Conservation (phyloP, 2,113 vertebrate species). For the Colaptes auratus region DNA sequence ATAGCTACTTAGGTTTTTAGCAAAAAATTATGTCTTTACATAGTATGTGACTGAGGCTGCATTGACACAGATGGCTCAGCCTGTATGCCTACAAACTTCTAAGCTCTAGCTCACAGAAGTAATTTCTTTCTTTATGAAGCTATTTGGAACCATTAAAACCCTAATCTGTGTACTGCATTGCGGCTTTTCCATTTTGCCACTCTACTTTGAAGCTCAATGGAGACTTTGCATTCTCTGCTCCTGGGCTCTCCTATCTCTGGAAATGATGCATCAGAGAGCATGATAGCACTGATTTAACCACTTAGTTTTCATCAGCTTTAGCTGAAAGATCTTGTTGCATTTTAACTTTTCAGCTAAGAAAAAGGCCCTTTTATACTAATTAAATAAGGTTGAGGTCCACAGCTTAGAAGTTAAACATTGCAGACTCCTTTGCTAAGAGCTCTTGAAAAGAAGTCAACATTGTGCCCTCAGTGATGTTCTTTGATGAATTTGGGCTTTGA, state of each 20-base stretch:
- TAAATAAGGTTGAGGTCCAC: neutral
- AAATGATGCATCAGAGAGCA: neutral
- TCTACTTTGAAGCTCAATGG: neutral
- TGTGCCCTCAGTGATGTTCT: neutral
- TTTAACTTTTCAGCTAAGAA: constrained; percentile 12
- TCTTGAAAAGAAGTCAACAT: constrained; percentile 20
- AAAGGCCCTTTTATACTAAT: constrained; percentile 10
- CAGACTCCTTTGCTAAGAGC: neutral
- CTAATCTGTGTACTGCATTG: neutral
- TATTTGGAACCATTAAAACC: constrained; percentile 16
- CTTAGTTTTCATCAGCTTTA: constrained; percentile 34
- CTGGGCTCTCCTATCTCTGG: neutral
- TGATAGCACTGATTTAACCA: constrained; percentile 12
- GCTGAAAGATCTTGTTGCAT: neutral
- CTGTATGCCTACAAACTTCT: neutral
- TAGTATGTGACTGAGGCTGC: neutral
- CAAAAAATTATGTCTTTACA: neutral
- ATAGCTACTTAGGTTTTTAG: neutral
- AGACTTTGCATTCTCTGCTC: neutral
- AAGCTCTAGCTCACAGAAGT: neutral
- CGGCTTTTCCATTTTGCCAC: constrained; percentile 3
- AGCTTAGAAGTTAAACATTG: constrained; percentile 12
- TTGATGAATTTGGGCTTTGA: constrained; percentile 42
- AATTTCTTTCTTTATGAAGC: neutral
- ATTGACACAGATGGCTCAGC: neutral